Base-by-base conservation (phyloP, 2,888 invertebrate species). In the Asteroscopus sphinx region DNA sequence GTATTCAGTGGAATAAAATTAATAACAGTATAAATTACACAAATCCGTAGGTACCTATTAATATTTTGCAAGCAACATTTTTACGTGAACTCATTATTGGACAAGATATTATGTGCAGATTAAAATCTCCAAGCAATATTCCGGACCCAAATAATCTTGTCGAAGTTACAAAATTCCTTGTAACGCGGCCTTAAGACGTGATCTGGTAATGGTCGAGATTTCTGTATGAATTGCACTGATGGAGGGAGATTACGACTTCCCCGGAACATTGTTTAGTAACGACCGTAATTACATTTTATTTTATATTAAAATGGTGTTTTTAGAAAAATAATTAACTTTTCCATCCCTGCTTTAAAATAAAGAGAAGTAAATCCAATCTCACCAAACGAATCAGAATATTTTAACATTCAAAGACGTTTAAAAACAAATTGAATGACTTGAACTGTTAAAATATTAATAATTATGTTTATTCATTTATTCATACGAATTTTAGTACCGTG, bases 211-310 rank as follows among this genome's bases (percentile, higher is more conserved):
- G 49, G 33, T 45, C 42, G 3, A 44, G 49, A 61, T 61, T 65
- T 55, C 49, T 68, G 60, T 62, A 72, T 58, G 66, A 62, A 72
- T 62, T 64, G 56, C 61, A 68, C 57, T 54, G 58, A 72, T 55
- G 72, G 26, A 35, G 42, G 41, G 44, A 69, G 46, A 76, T 68
- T 66, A 58, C 49, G 55, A 28, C 52, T 57, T 44, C 42, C 40
- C 45, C 8, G 28, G 41, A 58, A 62, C 60, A 73, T 60, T 66
- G 71, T 60, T 64, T 60, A 46, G 37, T 49, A 72, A 76, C 56
- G 64, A 56, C 68, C 21, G 54, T 57, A 59, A 68, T 71, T 61
- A 68, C 44, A 57, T 76, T 73, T 70, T 59, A 69, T 73, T 64
- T 36, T 49, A 47, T 65, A 76, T 64, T 65, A 54, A 62, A 61